phyloP scores from a whole-genome alignment of 2,797 vertebrate genomes.

The Neoniphon sammara region DNA sequence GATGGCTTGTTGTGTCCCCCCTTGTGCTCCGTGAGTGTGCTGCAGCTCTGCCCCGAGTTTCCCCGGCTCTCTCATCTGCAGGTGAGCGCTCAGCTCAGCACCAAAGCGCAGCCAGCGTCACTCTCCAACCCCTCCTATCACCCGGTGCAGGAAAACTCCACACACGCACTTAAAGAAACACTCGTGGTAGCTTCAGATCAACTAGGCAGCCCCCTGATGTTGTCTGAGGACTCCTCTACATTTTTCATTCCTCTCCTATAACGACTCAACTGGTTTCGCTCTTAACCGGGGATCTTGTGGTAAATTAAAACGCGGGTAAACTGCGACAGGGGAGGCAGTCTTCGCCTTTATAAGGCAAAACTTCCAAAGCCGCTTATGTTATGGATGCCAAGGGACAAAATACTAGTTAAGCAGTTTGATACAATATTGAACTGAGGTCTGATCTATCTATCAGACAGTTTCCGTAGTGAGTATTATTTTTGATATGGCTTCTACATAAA shows the following conservation, averaged over 20 bases:
- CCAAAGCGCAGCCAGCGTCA: conserved; percentile 84
- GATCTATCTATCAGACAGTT: no score
- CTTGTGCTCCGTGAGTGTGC: conserved; percentile 66
- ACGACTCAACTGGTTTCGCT: background rate
- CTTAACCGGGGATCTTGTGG: no score
- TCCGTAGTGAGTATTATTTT: no score
- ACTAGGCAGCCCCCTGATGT: conserved; percentile 25
- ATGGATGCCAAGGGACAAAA: no score
- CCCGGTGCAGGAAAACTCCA: conserved; percentile 78
- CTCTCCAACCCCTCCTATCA: conserved; percentile 82
- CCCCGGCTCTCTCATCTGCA: conserved; percentile 86
- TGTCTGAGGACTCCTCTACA: conserved; percentile 14
- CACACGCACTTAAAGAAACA: conserved; percentile 86
- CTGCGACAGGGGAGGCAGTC: no score
- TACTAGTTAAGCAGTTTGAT: no score
- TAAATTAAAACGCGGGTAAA: no score
- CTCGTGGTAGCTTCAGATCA: conserved; percentile 50
- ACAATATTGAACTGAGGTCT: no score
- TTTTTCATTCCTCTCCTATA: background rate
- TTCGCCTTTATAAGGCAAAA: no score
- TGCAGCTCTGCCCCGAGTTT: conserved; percentile 76
- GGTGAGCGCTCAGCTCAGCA: conserved; percentile 89
- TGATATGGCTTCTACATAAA: no score
- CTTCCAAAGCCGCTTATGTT: no score
- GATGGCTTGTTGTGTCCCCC: conserved; percentile 57